Percentiles rank a stretch among this genome's conserved stretches.
Evolutionary conservation across 1,140 invertebrate genomes (phyloP).

Genomic region (Dreissena rostriformis): DNA sequence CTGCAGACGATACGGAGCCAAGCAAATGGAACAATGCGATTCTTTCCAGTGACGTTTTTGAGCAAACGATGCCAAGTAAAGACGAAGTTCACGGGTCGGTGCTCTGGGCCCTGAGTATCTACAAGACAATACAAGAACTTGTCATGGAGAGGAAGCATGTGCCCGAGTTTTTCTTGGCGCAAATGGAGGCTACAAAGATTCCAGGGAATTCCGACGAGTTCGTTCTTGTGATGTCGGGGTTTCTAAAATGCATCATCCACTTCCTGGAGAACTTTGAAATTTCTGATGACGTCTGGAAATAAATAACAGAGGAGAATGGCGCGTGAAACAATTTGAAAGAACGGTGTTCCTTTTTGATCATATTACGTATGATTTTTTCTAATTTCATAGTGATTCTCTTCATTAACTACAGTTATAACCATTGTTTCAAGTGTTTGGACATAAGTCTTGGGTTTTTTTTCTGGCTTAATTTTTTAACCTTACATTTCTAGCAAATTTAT

Average conservation of each 20-base stretch:
- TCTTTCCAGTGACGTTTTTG: not conserved
- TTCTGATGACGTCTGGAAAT: not conserved
- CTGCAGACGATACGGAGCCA: not conserved
- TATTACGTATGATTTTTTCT: too few relatives aligned
- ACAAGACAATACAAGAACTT: slow-evolving; percentile 1
- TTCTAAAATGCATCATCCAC: not conserved
- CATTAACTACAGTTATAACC: too few relatives aligned
- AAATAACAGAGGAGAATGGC: too few relatives aligned
- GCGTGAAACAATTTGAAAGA: too few relatives aligned
- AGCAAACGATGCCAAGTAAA: not conserved
- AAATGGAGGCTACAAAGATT: slow-evolving; percentile 13
- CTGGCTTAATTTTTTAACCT: too few relatives aligned
- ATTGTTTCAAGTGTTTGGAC: too few relatives aligned
- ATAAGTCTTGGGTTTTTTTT: too few relatives aligned
- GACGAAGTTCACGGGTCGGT: not conserved
- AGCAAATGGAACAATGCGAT: not conserved
- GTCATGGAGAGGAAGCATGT: not conserved
- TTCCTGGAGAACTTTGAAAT: slow-evolving; percentile 14
- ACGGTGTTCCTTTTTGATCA: too few relatives aligned
- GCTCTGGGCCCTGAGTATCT: slow-evolving; percentile 3
- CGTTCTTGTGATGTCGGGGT: not conserved
- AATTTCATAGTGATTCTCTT: too few relatives aligned
- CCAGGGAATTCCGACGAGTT: not conserved
- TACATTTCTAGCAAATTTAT: too few relatives aligned
- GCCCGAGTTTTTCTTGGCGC: not conserved